Percentiles rank a stretch among this genome's conserved stretches.
Evolutionary conservation across 2,797 vertebrate species (phyloP).

Genomic region (Gobio occitaniae): DNA sequence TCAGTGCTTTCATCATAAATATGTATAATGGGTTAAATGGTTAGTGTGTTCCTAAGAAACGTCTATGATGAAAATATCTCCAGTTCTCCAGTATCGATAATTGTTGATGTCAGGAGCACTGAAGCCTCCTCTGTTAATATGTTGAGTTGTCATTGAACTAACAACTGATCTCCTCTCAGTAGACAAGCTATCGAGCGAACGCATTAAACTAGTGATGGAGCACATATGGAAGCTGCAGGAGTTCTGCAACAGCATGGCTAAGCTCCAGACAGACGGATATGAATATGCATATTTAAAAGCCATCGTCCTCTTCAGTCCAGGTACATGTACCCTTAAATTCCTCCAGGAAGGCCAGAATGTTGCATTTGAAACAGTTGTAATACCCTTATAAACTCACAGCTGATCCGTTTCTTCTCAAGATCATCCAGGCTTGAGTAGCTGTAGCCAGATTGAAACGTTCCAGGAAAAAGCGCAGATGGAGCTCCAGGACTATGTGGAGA

Average conservation of each 20-base stretch:
- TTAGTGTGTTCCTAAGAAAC: no score
- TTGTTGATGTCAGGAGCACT: neutral
- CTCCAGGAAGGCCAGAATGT: neutral
- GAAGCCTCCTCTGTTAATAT: neutral
- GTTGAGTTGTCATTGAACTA: neutral
- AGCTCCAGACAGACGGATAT: conserved; percentile 93
- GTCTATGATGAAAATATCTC: no score
- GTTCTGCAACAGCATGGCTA: conserved; percentile 98
- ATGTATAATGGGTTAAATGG: no score
- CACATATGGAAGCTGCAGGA: conserved; percentile 99
- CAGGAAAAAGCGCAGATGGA: conserved; percentile 99
- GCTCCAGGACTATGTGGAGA: conserved; percentile 98
- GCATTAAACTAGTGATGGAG: conserved; percentile 98
- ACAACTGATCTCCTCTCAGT: conserved; percentile 40
- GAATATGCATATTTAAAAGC: conserved; percentile 99
- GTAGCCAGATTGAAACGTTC: conserved; percentile 95
- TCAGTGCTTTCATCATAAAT: no score
- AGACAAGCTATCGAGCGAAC: conserved; percentile 96
- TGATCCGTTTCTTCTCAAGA: conserved; percentile 74
- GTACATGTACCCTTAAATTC: conserved; percentile 74
- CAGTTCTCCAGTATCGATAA: no score
- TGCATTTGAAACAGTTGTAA: neutral
- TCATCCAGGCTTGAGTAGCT: conserved; percentile 93
- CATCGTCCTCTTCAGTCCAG: conserved; percentile 96
- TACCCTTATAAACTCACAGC: neutral